Conservation (phyloP, 2,797 vertebrate species). For the Microhierax caerulescens region DNA sequence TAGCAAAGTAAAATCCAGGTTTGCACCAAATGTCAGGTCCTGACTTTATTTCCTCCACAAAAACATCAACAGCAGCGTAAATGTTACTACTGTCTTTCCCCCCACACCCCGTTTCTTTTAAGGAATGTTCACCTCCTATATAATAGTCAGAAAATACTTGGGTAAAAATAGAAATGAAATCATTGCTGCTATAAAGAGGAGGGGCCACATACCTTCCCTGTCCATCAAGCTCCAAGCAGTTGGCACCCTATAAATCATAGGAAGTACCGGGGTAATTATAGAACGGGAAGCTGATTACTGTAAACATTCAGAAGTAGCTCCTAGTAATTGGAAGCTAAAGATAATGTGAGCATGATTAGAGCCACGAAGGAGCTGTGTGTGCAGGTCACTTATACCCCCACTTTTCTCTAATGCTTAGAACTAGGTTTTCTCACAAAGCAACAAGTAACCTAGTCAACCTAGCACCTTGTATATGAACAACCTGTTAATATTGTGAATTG, state of each 20-base stretch:
- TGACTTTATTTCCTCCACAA: not conserved
- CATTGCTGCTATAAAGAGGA: not conserved
- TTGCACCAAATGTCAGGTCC: not conserved
- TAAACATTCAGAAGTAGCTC: conserved; percentile 12
- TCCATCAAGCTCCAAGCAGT: conserved; percentile 4
- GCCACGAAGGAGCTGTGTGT: not conserved
- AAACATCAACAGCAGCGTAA: not conserved
- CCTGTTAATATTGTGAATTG: not conserved
- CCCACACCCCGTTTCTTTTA: not conserved
- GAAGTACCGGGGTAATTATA: conserved; percentile 45
- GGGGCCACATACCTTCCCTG: not conserved
- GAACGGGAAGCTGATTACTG: conserved; percentile 29
- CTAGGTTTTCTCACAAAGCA: not conserved
- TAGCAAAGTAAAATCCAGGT: not conserved
- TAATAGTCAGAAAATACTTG: not conserved
- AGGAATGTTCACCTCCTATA: not conserved
- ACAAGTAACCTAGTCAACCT: not conserved
- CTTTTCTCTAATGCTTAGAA: not conserved
- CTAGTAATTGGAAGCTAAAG: not conserved
- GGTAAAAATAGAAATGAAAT: conserved; percentile 56
- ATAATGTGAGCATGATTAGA: not conserved
- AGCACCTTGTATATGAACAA: not conserved
- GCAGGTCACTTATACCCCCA: not conserved
- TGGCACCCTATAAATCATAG: conserved; percentile 57
- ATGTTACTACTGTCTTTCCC: not conserved